phyloP scores from a whole-genome alignment of 2,113 vertebrate species.

The Atractosteus spatula region DNA sequence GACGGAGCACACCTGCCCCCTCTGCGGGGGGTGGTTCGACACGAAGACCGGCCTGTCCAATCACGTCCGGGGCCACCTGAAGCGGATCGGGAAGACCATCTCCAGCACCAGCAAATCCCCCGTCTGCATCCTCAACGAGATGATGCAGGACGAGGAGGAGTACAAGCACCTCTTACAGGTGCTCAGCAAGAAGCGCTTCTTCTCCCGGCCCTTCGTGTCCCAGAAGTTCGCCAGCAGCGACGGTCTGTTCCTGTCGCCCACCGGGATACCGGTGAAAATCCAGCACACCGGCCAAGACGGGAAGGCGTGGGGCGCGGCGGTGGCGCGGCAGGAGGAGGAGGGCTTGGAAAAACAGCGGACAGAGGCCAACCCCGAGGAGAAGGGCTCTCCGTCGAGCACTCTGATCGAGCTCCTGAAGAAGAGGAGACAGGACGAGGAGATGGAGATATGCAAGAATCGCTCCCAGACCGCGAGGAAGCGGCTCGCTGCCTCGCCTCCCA shows the following conservation, averaged over 20 bases:
- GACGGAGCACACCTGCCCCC: conserved; percentile 81
- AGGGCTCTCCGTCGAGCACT: conserved; percentile 73
- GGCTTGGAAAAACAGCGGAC: conserved; percentile 67
- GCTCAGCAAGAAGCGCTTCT: conserved; percentile 79
- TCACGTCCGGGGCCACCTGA: conserved; percentile 90
- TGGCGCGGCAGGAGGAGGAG: conserved; percentile 66
- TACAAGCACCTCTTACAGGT: conserved; percentile 81
- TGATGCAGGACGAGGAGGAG: conserved; percentile 85
- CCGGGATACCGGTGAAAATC: conserved; percentile 76
- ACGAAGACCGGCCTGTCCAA: conserved; percentile 93
- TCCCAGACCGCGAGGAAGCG: conserved; percentile 76
- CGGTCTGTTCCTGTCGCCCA: conserved; percentile 72
- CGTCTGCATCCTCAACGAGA: conserved; percentile 82
- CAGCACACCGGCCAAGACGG: conserved; percentile 79
- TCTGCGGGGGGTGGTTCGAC: conserved; percentile 89
- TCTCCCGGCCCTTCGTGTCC: conserved; percentile 74
- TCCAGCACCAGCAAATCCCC: conserved; percentile 83
- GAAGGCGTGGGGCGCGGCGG: conserved; percentile 70
- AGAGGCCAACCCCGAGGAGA: conserved; percentile 73
- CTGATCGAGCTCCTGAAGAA: conserved; percentile 85
- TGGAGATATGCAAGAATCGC: conserved; percentile 64
- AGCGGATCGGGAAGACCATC: conserved; percentile 82
- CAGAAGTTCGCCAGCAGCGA: conserved; percentile 74
- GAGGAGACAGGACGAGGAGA: conserved; percentile 80
- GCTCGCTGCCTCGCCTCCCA: conserved; percentile 75